Conservation (phyloP, 1,140 invertebrate species). For the Drosophila mauritiana region DNA sequence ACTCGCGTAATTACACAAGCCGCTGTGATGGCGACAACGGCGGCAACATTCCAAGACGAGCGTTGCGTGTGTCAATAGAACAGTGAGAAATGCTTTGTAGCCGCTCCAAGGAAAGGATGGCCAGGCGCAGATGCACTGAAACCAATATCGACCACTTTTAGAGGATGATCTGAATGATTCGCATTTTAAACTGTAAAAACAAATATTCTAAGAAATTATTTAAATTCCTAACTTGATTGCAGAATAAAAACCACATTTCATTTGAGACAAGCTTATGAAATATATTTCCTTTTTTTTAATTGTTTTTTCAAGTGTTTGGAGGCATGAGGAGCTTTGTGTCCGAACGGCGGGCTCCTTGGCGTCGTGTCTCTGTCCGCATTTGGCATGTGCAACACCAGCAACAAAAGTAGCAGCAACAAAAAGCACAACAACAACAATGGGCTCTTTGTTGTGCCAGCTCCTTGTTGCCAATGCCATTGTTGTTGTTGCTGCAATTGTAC, state of each 20-base stretch:
- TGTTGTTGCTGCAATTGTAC: constrained; percentile 73
- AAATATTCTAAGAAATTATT: too few relatives aligned
- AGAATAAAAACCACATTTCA: too few relatives aligned
- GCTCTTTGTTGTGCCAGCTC: constrained; percentile 64
- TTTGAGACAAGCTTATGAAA: too few relatives aligned
- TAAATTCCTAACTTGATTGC: too few relatives aligned
- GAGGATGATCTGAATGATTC: too few relatives aligned
- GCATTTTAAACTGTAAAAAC: too few relatives aligned
- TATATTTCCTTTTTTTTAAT: background rate
- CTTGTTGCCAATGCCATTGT: constrained; percentile 33
- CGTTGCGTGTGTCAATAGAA: constrained; percentile 78
- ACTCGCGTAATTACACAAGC: constrained; percentile 68
- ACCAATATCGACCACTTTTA: too few relatives aligned
- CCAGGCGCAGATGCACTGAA: background rate
- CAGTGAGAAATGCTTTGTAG: constrained; percentile 63
- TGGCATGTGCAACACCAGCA: constrained; percentile 71
- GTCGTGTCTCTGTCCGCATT: constrained; percentile 71
- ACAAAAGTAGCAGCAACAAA: constrained; percentile 52
- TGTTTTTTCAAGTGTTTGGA: constrained; percentile 4
- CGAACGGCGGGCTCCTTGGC: constrained; percentile 58
- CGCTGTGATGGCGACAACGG: constrained; percentile 50
- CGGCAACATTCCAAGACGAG: constrained; percentile 72
- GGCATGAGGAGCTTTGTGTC: constrained; percentile 18
- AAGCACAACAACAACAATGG: constrained; percentile 69
- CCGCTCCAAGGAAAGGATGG: constrained; percentile 11